Base-by-base conservation (phyloP, 2,113 vertebrate genomes). In the Clupea harengus region DNA sequence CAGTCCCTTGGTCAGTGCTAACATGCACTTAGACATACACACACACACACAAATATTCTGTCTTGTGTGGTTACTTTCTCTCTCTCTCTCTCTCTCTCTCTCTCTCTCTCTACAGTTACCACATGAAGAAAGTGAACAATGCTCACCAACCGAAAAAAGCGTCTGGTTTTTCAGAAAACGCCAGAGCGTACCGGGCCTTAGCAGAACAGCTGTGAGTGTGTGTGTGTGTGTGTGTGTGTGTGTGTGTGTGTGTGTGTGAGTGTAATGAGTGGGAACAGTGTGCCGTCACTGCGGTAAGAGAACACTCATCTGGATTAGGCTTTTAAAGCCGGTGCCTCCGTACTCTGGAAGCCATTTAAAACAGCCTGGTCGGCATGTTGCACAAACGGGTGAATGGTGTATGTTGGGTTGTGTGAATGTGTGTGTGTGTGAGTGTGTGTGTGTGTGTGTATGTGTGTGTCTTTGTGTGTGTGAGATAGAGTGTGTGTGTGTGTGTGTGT, bases 171-270 rank as follows among this genome's bases (percentile, higher is more conserved):
- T 28, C n/a, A 20, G 18, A 60, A 20, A 5, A 20, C 18, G 20
- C 54, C 18, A 20, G 64, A 67, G 64, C 2, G 64, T 25, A 25
- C 6, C n/a, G n/a, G 25, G 64, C 64, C 25, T n/a, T 13, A n/a
- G 64, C 64, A 2, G n/a, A 67, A 67, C 64, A 67, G 25, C 64
- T 67, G 64, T 67, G 64, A 28, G 64, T 67, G 64, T 67, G 64
- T 67, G 64, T 67, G 64, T 67, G 64, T 67, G 64, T 67, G 64
- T 67, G 64, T 67, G 64, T 67, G 64, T 67, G 64, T 67, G 64
- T 67, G 64, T 67, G 64, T 67, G 64, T 67, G 64, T 67, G 64
- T 67, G 64, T 67, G 64, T 67, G 64, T 67, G 64, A 28, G 64
- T 67, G 64, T 67, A 67, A 67, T 28, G 25, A 67, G 22, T 67